phyloP scores from a whole-genome alignment of 2,888 invertebrate genomes.

The Lepeophtheirus nordmannii region DNA sequence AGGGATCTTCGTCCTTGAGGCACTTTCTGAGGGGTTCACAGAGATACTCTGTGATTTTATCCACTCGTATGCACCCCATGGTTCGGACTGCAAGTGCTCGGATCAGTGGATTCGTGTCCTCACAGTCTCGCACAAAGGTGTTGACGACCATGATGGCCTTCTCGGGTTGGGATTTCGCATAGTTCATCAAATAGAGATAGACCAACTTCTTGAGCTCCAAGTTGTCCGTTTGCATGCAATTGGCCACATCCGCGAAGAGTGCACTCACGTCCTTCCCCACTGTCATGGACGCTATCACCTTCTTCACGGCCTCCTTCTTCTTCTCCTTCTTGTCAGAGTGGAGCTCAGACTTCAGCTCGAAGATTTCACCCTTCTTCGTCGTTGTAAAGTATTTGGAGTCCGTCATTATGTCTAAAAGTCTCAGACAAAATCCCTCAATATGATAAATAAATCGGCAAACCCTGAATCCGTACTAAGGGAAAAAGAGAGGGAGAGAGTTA shows the following conservation, averaged over 20 bases:
- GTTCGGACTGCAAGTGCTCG: constrained; percentile 94
- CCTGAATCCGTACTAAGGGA: too few relatives aligned
- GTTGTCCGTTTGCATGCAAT: constrained; percentile 99
- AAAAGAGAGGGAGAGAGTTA: too few relatives aligned
- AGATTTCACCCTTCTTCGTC: constrained; percentile 98
- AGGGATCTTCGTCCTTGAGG: constrained; percentile 87
- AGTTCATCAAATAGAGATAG: constrained; percentile 97
- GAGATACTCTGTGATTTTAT: constrained; percentile 97
- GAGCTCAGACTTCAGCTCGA: constrained; percentile 93
- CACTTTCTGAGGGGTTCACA: constrained; percentile 94
- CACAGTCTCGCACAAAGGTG: constrained; percentile 99
- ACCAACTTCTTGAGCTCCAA: constrained; percentile 95
- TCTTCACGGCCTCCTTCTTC: constrained; percentile 98
- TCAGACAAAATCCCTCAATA: too few relatives aligned
- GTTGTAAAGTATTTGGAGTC: constrained; percentile 99
- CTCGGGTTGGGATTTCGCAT: constrained; percentile 98
- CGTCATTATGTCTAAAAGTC: constrained; percentile 67
- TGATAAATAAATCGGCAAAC: too few relatives aligned
- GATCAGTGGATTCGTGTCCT: constrained; percentile 97
- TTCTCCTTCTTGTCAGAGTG: constrained; percentile 99
- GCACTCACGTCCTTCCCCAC: constrained; percentile 99
- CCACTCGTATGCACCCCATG: constrained; percentile 98
- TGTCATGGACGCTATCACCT: constrained; percentile 99
- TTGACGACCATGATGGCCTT: constrained; percentile 99
- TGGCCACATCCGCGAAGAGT: constrained; percentile 95